Evolutionary conservation across 2,113 vertebrate genomes (phyloP).

Genomic region (Misgurnus mizolepis): DNA sequence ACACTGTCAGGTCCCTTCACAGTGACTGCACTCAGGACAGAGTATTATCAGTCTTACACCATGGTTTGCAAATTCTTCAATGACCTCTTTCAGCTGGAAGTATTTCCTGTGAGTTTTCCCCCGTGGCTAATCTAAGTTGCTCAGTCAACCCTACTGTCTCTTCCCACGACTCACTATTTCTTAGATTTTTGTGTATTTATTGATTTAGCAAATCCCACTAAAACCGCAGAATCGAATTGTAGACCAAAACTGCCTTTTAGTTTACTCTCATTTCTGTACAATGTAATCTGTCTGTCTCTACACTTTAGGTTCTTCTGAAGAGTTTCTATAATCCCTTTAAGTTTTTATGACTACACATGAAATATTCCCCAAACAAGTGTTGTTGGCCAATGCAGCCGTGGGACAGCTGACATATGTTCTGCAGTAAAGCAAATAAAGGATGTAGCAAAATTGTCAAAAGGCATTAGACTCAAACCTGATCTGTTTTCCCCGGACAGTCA

Average conservation of each 20-base stretch:
- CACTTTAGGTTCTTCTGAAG: neutral
- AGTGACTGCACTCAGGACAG: slow-evolving; percentile 54
- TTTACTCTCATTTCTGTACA: too few relatives aligned
- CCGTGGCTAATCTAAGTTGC: slow-evolving; percentile 47
- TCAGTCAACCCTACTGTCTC: slow-evolving; percentile 40
- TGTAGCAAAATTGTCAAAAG: slow-evolving; percentile 59
- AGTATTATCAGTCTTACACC: slow-evolving; percentile 55
- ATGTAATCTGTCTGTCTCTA: neutral
- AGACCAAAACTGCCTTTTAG: neutral
- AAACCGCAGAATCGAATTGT: neutral
- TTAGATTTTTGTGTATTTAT: slow-evolving; percentile 27
- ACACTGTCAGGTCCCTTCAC: slow-evolving; percentile 58
- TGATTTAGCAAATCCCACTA: slow-evolving; percentile 21
- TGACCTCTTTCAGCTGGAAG: slow-evolving; percentile 50
- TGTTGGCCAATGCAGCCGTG: slow-evolving; percentile 35
- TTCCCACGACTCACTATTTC: slow-evolving; percentile 40
- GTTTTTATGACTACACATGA: slow-evolving; percentile 40
- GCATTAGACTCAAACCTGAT: slow-evolving; percentile 58
- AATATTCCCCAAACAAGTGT: slow-evolving; percentile 35
- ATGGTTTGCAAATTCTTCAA: slow-evolving; percentile 49
- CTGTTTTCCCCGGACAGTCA: slow-evolving; percentile 50
- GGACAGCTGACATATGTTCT: slow-evolving; percentile 60
- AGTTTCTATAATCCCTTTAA: slow-evolving; percentile 35
- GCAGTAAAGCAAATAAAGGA: slow-evolving; percentile 58
- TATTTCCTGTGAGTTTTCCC: slow-evolving; percentile 48